Evolutionary conservation across 2,888 invertebrate species (phyloP).

Genomic region (Cheilosia scutellata): DNA sequence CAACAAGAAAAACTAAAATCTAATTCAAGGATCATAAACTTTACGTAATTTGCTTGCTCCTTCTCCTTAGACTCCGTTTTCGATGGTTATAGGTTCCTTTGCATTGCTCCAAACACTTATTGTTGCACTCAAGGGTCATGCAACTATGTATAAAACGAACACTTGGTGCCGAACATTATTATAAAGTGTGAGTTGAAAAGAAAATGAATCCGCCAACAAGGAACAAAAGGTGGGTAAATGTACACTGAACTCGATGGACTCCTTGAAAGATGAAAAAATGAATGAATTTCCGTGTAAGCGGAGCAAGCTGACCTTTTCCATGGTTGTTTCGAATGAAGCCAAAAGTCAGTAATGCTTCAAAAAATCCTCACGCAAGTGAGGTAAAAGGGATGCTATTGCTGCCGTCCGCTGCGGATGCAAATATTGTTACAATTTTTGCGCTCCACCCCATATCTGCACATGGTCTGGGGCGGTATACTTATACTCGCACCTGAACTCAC

Average conservation of each 20-base stretch:
- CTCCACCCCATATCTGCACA: background rate
- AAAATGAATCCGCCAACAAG: background rate
- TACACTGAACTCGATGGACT: conserved; percentile 58
- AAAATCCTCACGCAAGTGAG: conserved; percentile 20
- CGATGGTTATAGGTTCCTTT: conserved; percentile 28
- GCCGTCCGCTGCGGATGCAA: conserved; percentile 24
- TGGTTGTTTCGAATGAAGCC: background rate
- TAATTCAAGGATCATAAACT: conserved; percentile 74
- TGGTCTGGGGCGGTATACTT: background rate
- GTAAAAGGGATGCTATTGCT: conserved; percentile 24
- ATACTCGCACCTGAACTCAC: background rate
- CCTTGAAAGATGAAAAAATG: conserved; percentile 46
- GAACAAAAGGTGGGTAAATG: conserved; percentile 45
- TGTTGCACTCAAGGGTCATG: conserved; percentile 39
- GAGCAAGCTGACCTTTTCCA: background rate
- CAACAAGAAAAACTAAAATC: conserved; percentile 47
- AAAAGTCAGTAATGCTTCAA: conserved; percentile 39
- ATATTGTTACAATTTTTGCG: conserved; percentile 42
- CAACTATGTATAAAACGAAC: conserved; percentile 39
- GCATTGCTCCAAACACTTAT: conserved; percentile 2
- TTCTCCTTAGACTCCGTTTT: background rate
- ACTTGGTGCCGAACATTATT: conserved; percentile 1
- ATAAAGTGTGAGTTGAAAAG: background rate
- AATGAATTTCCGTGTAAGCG: conserved; percentile 27
- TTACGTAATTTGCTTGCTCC: conserved; percentile 60